phyloP scores from a whole-genome alignment of 2,888 invertebrate species.

The Himalopsyche japonica region DNA sequence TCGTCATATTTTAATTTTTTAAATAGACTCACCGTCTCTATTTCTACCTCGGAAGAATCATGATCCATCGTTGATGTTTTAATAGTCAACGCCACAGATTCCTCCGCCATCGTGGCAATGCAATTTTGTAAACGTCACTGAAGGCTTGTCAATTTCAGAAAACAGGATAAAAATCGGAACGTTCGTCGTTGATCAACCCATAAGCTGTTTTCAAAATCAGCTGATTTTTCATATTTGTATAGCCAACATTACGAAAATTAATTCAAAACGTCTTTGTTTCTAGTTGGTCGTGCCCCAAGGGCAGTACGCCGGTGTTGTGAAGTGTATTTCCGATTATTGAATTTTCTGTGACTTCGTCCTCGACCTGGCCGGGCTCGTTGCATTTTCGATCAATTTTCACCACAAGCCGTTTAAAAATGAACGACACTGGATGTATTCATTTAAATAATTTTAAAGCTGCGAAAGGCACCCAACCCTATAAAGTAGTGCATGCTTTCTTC shows the following conservation, averaged over 20 bases:
- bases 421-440: constrained; percentile 77
- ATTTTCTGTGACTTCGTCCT: constrained; percentile 27
- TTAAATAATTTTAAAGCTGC: constrained; percentile 77
- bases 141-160: constrained; percentile 26
- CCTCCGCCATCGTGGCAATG: constrained; percentile 38
- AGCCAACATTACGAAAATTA: constrained; percentile 26
- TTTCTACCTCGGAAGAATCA: constrained; percentile 12
- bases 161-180: constrained; percentile 1
- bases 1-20: background rate
- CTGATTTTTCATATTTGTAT: constrained; percentile 21
- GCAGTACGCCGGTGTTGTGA: constrained; percentile 14
- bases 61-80: constrained; percentile 23
- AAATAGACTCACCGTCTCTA: constrained; percentile 14
- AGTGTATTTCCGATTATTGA: constrained; percentile 21
- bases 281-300: constrained; percentile 26
- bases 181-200: constrained; percentile 13
- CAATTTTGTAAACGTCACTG: constrained; percentile 36
- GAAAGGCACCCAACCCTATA: constrained; percentile 73
- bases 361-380: constrained; percentile 15
- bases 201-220: constrained; percentile 19
- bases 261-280: constrained; percentile 30
- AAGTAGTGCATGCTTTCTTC: constrained; percentile 84
- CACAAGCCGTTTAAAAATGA: constrained; percentile 53
- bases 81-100: constrained; percentile 22
- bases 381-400: background rate